phyloP scores from a whole-genome alignment of 2,113 vertebrate genomes.

The Dipodomys spectabilis region DNA sequence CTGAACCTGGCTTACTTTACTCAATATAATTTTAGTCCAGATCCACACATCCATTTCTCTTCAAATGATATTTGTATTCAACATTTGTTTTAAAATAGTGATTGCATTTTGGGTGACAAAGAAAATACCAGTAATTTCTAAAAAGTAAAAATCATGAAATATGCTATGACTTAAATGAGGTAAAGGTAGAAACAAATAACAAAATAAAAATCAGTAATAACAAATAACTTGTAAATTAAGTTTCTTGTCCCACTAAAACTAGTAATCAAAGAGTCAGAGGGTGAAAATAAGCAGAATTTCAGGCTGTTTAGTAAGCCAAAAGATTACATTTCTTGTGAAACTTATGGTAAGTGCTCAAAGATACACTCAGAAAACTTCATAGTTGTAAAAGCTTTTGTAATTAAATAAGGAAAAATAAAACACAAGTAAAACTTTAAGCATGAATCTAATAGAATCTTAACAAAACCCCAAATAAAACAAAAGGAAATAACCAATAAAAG shows the following conservation, averaged over 20 bases:
- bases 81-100: conserved; percentile 8
- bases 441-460: not conserved
- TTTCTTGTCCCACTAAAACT: not conserved
- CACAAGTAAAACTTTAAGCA: not conserved
- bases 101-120: not conserved
- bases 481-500: not conserved
- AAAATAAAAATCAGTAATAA: not conserved
- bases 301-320: not conserved
- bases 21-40: too few species aligned
- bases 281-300: not conserved
- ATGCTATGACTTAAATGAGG: not conserved
- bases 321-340: not conserved
- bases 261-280: not conserved
- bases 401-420: not conserved
- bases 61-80: not conserved
- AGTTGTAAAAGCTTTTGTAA: not conserved
- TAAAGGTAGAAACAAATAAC: not conserved
- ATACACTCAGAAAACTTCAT: not conserved
- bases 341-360: not conserved
- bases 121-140: not conserved
- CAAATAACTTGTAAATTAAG: conserved; percentile 17
- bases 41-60: too few species aligned
- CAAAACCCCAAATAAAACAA: not conserved
- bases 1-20: too few species aligned
- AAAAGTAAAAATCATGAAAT: not conserved